A percentile compares a stretch with the other conserved stretches of the same genome.
Evolutionary conservation across 2,888 invertebrate species (phyloP).

Genomic region (Pyrocoelia pectoralis): DNA sequence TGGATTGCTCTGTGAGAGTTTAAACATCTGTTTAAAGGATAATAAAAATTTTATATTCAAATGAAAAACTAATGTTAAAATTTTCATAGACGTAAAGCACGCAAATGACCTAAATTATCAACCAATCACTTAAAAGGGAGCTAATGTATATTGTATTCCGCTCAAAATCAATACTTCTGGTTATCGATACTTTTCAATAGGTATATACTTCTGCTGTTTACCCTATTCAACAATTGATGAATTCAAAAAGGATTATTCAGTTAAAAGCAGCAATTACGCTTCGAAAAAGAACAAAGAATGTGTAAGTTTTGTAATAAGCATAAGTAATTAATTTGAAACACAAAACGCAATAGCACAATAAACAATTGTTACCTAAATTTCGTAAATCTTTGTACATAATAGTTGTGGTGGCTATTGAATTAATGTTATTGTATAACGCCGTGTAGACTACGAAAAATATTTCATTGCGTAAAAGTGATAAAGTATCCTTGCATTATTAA

Average conservation of each 20-base stretch:
- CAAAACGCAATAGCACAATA: neutral
- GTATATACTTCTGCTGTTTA: constrained; percentile 19
- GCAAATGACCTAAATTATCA: constrained; percentile 37
- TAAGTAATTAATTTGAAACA: neutral
- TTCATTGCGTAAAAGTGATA: too few relatives aligned
- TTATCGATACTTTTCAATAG: constrained; percentile 5
- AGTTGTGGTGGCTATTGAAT: too few relatives aligned
- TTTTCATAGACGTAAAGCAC: constrained; percentile 34
- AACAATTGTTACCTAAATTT: neutral
- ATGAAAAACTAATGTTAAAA: constrained; percentile 25
- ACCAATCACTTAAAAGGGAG: constrained; percentile 31
- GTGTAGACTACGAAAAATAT: too few relatives aligned
- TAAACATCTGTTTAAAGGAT: neutral
- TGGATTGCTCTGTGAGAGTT: neutral
- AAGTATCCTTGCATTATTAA: too few relatives aligned
- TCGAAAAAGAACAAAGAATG: neutral
- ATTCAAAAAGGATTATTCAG: neutral
- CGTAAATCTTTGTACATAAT: constrained; percentile 1
- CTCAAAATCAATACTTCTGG: constrained; percentile 25
- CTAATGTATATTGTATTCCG: constrained; percentile 21
- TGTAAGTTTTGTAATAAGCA: neutral
- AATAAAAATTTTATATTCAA: constrained; percentile 19
- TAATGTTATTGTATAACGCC: too few relatives aligned
- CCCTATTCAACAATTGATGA: neutral
- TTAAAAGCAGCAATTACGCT: too few relatives aligned